Percentiles rank a stretch among this genome's conserved stretches.
These are phyloP conservation scores for Luffia ferchaultella DNA, from an alignment of 2,888 invertebrate species.

Conservation along the genomic window DNA sequence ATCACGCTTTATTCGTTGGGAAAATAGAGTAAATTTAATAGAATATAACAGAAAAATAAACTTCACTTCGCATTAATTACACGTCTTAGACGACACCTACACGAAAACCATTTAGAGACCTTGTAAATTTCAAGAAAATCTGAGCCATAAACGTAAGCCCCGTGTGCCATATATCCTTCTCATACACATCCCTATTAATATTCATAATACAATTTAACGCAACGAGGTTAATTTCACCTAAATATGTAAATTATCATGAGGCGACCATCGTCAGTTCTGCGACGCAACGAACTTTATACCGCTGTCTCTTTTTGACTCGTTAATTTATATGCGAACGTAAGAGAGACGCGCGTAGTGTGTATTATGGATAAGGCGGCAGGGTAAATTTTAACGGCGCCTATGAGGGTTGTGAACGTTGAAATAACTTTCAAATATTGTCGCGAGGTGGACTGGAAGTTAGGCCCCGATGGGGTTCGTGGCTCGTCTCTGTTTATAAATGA, in stretches of 20 bases:
- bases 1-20: too few species aligned
- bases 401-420: slow-evolving; percentile 66
- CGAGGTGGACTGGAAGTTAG: slow-evolving; percentile 63
- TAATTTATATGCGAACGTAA: slow-evolving; percentile 18
- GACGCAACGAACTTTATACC: slow-evolving; percentile 58
- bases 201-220: slow-evolving; percentile 66
- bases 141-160: slow-evolving; percentile 39
- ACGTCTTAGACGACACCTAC: too few species aligned
- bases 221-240: slow-evolving; percentile 66
- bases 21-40: too few species aligned
- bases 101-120: slow-evolving; percentile 14
- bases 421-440: slow-evolving; percentile 69
- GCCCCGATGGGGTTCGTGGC: slow-evolving; percentile 53
- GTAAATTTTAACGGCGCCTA: slow-evolving; percentile 67
- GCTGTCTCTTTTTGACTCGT: slow-evolving; percentile 27
- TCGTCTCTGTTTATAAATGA: slow-evolving; percentile 58
- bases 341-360: slow-evolving; percentile 35
- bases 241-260: slow-evolving; percentile 69
- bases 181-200: slow-evolving; percentile 55
- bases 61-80: too few species aligned
- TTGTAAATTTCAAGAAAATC: slow-evolving; percentile 32
- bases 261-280: slow-evolving; percentile 63
- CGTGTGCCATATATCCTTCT: slow-evolving; percentile 31
- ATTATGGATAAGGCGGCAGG: slow-evolving; percentile 63
- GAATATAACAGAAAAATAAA: too few species aligned